Conservation (phyloP, 2,113 vertebrate species). For the Felis catus region F.catus_Fca126_mat1.0 CM031413.1:163031001-163031500, state of each 20-base stretch:
- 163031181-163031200: not conserved
- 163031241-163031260: not conserved
- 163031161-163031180: not conserved
- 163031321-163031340: not conserved
- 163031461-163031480: not conserved
- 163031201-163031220: not conserved
- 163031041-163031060: not conserved
- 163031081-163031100: not conserved
- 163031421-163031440: not conserved
- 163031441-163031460: not conserved
- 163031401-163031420: accelerated
- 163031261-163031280: not conserved
- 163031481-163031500: not conserved
- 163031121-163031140: not conserved
- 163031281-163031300: not conserved
- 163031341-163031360: not conserved
- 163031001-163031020: not conserved
- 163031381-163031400: accelerated
- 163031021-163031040: not conserved
- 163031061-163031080: accelerated
- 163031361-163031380: too few relatives aligned
- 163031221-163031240: not conserved
- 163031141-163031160: not conserved
- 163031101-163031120: not conserved
- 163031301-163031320: accelerated